phyloP scores from a whole-genome alignment of 2,113 vertebrate species.

The Nibea albiflora region DNA sequence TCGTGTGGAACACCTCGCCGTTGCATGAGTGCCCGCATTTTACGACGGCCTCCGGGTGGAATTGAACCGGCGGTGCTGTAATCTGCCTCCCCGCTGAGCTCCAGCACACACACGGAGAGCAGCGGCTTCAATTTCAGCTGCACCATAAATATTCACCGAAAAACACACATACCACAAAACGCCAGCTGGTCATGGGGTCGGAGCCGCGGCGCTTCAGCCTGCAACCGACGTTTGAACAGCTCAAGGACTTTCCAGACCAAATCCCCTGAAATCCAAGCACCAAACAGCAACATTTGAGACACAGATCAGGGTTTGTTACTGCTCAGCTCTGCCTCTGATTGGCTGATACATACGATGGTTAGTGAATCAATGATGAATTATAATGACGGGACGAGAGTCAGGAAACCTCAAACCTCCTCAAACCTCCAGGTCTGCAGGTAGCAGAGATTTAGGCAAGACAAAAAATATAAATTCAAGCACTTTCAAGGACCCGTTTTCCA shows the following conservation, averaged over 20 bases:
- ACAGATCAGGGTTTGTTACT: no score
- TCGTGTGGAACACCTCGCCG: slow-evolving; percentile 23
- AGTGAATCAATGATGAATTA: no score
- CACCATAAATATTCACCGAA: not conserved
- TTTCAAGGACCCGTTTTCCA: no score
- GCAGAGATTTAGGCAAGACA: no score
- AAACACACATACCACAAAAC: not conserved
- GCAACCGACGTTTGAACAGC: not conserved
- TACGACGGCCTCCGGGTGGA: slow-evolving; percentile 4
- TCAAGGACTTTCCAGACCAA: not conserved
- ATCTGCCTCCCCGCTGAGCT: slow-evolving; percentile 21
- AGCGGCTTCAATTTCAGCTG: slow-evolving; percentile 35
- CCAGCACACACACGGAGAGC: slow-evolving; percentile 6
- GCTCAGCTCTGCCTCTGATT: no score
- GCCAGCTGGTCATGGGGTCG: not conserved
- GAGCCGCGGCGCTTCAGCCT: not conserved
- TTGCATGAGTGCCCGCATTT: slow-evolving; percentile 42
- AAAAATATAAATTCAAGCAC: no score
- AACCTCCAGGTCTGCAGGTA: no score
- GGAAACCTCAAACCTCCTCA: no score
- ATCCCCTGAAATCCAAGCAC: no score
- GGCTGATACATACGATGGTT: no score
- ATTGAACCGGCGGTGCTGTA: not conserved
- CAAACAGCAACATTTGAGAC: no score
- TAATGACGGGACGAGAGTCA: no score